phyloP scores from a whole-genome alignment of 1,140 invertebrate species.

The Bombus superbus region DNA sequence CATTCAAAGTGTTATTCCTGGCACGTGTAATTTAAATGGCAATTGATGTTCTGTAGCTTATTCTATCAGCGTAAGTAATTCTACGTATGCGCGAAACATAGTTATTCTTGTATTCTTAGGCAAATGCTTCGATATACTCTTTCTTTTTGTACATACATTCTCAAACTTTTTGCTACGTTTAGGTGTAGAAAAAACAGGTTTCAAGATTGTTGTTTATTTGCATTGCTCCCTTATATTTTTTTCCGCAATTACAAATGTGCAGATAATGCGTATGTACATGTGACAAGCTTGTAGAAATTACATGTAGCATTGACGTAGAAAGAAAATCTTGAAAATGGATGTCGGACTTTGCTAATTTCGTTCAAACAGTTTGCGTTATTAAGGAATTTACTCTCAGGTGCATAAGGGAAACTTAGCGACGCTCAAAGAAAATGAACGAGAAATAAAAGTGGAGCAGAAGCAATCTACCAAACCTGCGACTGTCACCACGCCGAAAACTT shows the following conservation, averaged over 20 bases:
- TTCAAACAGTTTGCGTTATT: conserved; percentile 58
- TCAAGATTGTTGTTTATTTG: background rate
- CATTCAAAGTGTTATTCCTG: conserved; percentile 72
- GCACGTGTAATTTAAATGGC: conserved; percentile 72
- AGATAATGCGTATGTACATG: conserved; percentile 39
- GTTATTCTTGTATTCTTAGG: conserved; percentile 17
- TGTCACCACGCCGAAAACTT: conserved; percentile 76
- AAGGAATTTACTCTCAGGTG: conserved; percentile 77
- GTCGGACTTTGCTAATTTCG: conserved; percentile 29
- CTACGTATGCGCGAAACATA: conserved; percentile 58
- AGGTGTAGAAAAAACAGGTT: conserved; percentile 22
- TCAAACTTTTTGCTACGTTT: background rate
- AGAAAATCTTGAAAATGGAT: conserved; percentile 39
- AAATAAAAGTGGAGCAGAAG: conserved; percentile 76
- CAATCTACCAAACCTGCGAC: conserved; percentile 73
- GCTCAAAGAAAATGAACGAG: conserved; percentile 78
- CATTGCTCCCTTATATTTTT: conserved; percentile 18
- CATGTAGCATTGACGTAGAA: conserved; percentile 16
- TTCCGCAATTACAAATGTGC: conserved; percentile 20
- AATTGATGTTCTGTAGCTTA: conserved; percentile 69
- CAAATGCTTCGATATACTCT: background rate
- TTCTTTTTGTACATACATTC: conserved; percentile 40
- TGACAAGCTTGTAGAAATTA: conserved; percentile 53
- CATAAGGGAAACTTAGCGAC: conserved; percentile 81
- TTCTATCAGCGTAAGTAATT: conserved; percentile 71